Percentiles rank a stretch among this genome's conserved stretches.
Conservation (phyloP, 2,888 invertebrate species). For the Drosophila demipolita region DNA sequence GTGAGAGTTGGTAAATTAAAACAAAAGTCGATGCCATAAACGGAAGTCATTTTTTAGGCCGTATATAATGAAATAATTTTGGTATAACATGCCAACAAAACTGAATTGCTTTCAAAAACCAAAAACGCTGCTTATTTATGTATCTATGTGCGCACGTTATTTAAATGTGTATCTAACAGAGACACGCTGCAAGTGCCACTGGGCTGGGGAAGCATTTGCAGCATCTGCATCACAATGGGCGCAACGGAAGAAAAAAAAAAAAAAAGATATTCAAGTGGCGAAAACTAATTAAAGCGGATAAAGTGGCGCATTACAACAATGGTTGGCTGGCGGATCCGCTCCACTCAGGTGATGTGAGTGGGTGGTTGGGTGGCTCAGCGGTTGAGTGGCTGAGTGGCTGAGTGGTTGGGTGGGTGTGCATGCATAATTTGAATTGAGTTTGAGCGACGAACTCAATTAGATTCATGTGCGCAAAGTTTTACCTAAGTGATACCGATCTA, state of each 20-base stretch:
- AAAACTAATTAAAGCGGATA: slow-evolving; percentile 82
- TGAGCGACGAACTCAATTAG: slow-evolving; percentile 77
- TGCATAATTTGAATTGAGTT: slow-evolving; percentile 76
- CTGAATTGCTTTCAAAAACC: slow-evolving; percentile 68
- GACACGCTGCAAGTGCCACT: slow-evolving; percentile 22
- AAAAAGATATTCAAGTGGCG: slow-evolving; percentile 70
- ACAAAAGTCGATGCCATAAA: slow-evolving; percentile 75
- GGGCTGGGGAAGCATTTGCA: slow-evolving; percentile 71
- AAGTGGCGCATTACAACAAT: slow-evolving; percentile 81
- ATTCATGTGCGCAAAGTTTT: slow-evolving; percentile 75
- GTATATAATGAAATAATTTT: slow-evolving; percentile 76
- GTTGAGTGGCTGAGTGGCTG: background rate
- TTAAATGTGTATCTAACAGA: slow-evolving; percentile 34
- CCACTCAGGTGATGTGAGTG: slow-evolving; percentile 14
- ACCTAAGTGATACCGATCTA: slow-evolving; percentile 72
- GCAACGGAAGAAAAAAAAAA: background rate
- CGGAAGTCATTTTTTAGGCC: slow-evolving; percentile 75
- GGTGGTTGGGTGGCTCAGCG: background rate
- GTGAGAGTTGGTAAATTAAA: slow-evolving; percentile 67
- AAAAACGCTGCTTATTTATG: slow-evolving; percentile 9
- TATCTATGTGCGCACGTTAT: slow-evolving; percentile 21
- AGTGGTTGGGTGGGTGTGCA: slow-evolving; percentile 39
- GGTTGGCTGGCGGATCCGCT: slow-evolving; percentile 5
- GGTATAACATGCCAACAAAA: slow-evolving; percentile 40
- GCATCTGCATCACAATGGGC: slow-evolving; percentile 77